Evolutionary conservation across 1,140 invertebrate species (phyloP).

Genomic region (Drosophila dunni): DNA sequence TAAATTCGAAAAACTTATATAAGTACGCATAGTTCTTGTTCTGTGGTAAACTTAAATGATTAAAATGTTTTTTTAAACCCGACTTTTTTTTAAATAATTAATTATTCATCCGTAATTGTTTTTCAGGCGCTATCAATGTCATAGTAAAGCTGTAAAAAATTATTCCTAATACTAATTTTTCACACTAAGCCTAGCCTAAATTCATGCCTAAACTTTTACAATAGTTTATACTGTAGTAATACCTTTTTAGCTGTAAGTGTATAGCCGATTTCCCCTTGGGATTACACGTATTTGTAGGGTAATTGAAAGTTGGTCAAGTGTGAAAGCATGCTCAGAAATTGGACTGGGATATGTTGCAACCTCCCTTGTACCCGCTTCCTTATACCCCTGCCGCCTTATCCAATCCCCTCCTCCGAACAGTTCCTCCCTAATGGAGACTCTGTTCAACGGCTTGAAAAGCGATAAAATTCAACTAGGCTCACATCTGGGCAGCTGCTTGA

Average conservation of each 20-base stretch:
- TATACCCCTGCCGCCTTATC: background rate
- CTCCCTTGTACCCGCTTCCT: background rate
- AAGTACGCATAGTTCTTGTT: too few species aligned
- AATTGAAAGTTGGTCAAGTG: constrained; percentile 82
- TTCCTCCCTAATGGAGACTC: constrained; percentile 27
- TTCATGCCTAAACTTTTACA: background rate
- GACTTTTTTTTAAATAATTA: too few species aligned
- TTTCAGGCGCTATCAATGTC: too few species aligned
- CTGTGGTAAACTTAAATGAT: too few species aligned
- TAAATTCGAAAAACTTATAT: too few species aligned
- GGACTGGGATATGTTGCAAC: constrained; percentile 26
- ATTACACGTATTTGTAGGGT: constrained; percentile 49
- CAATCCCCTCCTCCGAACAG: constrained; percentile 4
- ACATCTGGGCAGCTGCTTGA: constrained; percentile 43
- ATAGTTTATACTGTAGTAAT: constrained; percentile 1
- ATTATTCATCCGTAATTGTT: too few species aligned
- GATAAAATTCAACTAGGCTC: constrained; percentile 67
- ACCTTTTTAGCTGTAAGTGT: constrained; percentile 9
- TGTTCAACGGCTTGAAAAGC: constrained; percentile 66
- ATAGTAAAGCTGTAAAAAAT: too few species aligned
- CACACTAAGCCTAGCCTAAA: too few species aligned
- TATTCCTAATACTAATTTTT: too few species aligned
- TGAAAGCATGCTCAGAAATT: constrained; percentile 48
- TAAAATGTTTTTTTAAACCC: too few species aligned
- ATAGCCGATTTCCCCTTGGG: constrained; percentile 2